Conservation (phyloP, 2,888 invertebrate species). For the Scaptomyza parva region DNA sequence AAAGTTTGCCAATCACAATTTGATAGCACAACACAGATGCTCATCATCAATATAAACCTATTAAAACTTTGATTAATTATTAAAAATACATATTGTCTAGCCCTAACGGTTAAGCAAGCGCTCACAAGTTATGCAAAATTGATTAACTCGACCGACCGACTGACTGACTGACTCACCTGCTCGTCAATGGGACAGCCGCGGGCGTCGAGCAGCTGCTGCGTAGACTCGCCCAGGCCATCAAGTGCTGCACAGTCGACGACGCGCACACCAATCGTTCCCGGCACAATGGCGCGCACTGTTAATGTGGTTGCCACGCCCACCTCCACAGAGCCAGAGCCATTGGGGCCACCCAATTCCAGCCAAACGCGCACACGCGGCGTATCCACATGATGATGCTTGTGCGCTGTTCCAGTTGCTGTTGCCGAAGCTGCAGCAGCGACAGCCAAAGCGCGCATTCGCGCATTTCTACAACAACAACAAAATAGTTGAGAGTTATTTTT, state of each 20-base stretch:
- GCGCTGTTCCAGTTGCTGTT: conserved; percentile 21
- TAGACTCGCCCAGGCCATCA: conserved; percentile 91
- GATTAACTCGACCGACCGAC: background rate
- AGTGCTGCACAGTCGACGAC: conserved; percentile 92
- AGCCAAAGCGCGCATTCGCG: conserved; percentile 68
- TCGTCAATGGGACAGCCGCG: conserved; percentile 91
- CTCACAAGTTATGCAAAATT: conserved; percentile 49
- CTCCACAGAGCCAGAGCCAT: conserved; percentile 87
- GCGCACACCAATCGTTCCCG: conserved; percentile 90
- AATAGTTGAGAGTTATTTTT: background rate
- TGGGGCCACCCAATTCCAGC: conserved; percentile 88
- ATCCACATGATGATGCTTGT: conserved; percentile 48
- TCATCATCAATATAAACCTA: conserved; percentile 4
- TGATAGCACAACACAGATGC: conserved; percentile 11
- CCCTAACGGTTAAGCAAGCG: conserved; percentile 31
- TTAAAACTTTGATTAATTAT: conserved; percentile 42
- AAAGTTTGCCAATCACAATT: conserved; percentile 31
- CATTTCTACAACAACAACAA: conserved; percentile 39
- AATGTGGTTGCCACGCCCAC: conserved; percentile 90
- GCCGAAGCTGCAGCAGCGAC: conserved; percentile 31
- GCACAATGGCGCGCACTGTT: conserved; percentile 85
- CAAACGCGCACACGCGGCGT: conserved; percentile 88
- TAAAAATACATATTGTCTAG: conserved; percentile 10
- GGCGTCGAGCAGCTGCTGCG: conserved; percentile 90
- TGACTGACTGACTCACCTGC: conserved; percentile 75